Conservation (phyloP, 2,113 vertebrate species). For the Macquaria australasica region DNA sequence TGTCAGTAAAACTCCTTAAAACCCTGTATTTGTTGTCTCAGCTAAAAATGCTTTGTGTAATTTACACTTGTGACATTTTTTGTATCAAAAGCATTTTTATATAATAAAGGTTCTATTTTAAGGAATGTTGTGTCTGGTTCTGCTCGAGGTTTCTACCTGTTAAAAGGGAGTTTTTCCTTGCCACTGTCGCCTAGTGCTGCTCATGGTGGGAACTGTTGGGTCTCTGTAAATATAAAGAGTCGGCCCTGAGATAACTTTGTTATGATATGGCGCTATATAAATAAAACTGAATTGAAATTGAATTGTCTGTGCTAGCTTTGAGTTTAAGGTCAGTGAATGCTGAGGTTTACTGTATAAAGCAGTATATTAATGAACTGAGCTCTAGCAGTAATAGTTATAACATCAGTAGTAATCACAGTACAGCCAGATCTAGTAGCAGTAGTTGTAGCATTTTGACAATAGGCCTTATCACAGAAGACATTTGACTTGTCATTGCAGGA, state of each 20-base stretch:
- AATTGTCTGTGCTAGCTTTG: constrained; percentile 5
- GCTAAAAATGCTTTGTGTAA: constrained; percentile 80
- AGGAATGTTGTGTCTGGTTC: constrained; percentile 67
- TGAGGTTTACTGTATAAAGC: not conserved
- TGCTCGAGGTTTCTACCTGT: too few species aligned
- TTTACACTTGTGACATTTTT: constrained; percentile 81
- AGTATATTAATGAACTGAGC: not conserved
- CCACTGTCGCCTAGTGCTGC: too few species aligned
- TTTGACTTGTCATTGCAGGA: not conserved
- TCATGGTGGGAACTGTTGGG: too few species aligned
- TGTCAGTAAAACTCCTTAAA: constrained; percentile 61
- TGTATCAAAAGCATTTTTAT: constrained; percentile 87
- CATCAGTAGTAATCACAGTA: not conserved
- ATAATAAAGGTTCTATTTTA: constrained; percentile 90
- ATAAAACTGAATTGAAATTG: too few species aligned
- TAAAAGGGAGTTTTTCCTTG: too few species aligned
- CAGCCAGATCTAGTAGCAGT: not conserved
- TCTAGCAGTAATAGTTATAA: not conserved
- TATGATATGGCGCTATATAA: too few species aligned
- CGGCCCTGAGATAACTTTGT: too few species aligned
- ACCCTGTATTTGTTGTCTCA: constrained; percentile 61
- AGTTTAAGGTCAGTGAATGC: not conserved
- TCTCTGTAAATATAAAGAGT: too few species aligned
- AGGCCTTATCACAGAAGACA: not conserved
- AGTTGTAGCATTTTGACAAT: not conserved